Conservation (phyloP, 2,888 invertebrate genomes). For the Lochmaea capreae region DNA sequence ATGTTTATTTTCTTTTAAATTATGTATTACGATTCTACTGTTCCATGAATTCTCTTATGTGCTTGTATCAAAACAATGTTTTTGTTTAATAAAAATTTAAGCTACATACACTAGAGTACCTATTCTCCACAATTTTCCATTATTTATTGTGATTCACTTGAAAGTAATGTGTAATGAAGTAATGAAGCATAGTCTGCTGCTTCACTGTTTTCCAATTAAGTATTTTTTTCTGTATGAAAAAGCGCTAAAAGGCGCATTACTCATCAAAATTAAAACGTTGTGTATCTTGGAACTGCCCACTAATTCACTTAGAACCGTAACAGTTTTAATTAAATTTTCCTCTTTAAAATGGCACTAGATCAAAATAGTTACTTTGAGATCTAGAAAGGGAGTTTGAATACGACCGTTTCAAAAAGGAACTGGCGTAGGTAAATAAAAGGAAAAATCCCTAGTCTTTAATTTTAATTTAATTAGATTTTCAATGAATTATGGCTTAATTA, state of each 20-base stretch:
- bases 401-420: neutral
- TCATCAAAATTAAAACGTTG: slow-evolving; percentile 2
- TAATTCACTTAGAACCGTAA: slow-evolving; percentile 5
- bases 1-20: too few relatives aligned
- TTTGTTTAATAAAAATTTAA: too few relatives aligned
- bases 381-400: neutral
- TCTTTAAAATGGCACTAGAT: neutral
- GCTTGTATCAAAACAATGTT: too few relatives aligned
- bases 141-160: neutral
- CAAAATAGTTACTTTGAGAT: slow-evolving; percentile 4
- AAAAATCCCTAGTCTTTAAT: neutral
- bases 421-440: neutral
- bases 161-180: neutral
- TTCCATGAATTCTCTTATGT: too few relatives aligned
- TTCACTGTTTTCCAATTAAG: neutral
- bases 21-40: too few relatives aligned
- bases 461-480: neutral
- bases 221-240: neutral
- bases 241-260: slow-evolving; percentile 1
- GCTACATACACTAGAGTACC: too few relatives aligned
- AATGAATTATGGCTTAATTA: too few relatives aligned
- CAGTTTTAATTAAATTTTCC: slow-evolving; percentile 5
- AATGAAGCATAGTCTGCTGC: neutral
- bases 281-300: slow-evolving; percentile 2
- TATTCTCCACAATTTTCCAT: too few relatives aligned